Base-by-base conservation (phyloP, 2,888 invertebrate genomes). In the Melinaea marsaeus region DNA sequence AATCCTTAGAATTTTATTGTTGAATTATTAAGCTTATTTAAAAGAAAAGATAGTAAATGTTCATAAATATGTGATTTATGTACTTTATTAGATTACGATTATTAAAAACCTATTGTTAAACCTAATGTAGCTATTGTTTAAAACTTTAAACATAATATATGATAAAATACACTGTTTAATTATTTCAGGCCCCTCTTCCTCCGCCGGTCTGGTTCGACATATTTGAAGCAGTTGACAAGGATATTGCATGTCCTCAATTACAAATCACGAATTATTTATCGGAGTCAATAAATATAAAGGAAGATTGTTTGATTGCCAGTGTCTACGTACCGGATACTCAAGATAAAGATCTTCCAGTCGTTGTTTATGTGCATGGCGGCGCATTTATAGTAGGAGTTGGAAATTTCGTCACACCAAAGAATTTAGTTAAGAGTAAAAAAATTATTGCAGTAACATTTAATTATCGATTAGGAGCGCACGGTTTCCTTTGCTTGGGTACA, bases 301-400 rank as follows among this genome's bases (percentile, higher is more conserved):
- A 79, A 57, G 71, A 79, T 59, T 78, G 77, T 54, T 72, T 79
- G 2, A 65, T 78, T 5, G 73, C 74, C 6, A 79, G 75, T 59
- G 58, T 79, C 2, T 76, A 71, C 56, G 73, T 75, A 0, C 79
- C 79, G 4, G 69, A 75, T n/a, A 75, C 70, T 13, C 62, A 70
- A 4, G 63, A 68, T 22, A 66, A 63, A 1, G 71, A 72, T 22
- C 58, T 75, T 4, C 83, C 90, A 3, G 91, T 91, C 0, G 67
- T 90, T 42, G 83, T 90, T 11, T 74, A 78, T 57, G 74, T 91
- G 2, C 91, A 91, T 58, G 89, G 89, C n/a, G 91, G 90, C 7
- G 86, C 77, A 2, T 90, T 79, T 63, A 75, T 82, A 70, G 54
- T 75, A 2, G 90, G 88, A 4, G 75, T 63, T 47, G 84, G 86